Conservation (phyloP, 2,113 vertebrate genomes). For the Atherinomorus stipes region DNA sequence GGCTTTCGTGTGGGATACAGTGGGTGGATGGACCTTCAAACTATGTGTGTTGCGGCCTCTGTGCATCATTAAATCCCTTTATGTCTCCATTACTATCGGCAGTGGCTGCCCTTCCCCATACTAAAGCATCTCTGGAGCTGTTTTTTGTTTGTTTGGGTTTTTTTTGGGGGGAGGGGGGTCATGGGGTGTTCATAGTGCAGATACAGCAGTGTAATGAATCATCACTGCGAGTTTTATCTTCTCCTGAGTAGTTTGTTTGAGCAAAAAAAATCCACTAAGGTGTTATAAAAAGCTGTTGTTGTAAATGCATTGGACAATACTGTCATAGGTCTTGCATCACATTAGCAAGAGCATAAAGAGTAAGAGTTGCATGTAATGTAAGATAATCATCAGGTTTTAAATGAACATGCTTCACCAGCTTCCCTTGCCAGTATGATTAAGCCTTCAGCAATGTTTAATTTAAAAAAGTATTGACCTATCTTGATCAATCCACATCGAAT, state of each 20-base stretch:
- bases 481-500: slow-evolving; percentile 58
- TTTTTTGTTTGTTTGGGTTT: no score
- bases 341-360: background rate
- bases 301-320: background rate
- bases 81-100: slow-evolving; percentile 54
- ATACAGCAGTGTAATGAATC: slow-evolving; percentile 45
- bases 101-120: slow-evolving; percentile 39
- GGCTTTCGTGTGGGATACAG: slow-evolving; percentile 26
- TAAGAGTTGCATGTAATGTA: slow-evolving; percentile 7
- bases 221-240: slow-evolving; percentile 29
- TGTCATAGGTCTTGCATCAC: slow-evolving; percentile 20
- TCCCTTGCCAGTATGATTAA: no score
- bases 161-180: no score
- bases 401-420: background rate
- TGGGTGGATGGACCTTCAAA: slow-evolving; percentile 31
- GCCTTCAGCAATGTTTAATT: no score
- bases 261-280: slow-evolving; percentile 22
- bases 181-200: slow-evolving; percentile 14
- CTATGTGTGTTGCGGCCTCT: slow-evolving; percentile 50
- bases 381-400: slow-evolving; percentile 14
- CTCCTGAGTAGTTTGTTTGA: slow-evolving; percentile 41
- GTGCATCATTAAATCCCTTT: slow-evolving; percentile 59
- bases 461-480: slow-evolving; percentile 31
- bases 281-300: slow-evolving; percentile 27
- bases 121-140: slow-evolving; percentile 7